These are phyloP conservation scores for Echinops telfairi DNA, from an alignment of 2,113 vertebrate genomes.

Conservation along the genomic window DNA sequence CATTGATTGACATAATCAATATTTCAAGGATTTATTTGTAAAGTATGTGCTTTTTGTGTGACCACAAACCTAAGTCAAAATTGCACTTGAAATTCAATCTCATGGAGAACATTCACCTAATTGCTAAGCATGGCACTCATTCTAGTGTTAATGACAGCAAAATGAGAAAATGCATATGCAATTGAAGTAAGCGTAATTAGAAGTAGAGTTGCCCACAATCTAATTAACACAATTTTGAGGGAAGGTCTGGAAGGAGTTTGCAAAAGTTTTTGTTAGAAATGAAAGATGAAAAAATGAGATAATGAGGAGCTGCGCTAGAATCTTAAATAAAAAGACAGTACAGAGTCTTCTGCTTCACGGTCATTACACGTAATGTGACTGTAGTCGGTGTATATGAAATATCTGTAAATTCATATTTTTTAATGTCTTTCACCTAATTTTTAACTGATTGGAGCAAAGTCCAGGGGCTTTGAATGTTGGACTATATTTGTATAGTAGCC, in stretches of 20 bases:
- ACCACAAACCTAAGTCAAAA: not conserved
- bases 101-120: not conserved
- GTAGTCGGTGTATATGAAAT: not conserved
- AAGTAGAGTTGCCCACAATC: not conserved
- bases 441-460: slow-evolving; percentile 15
- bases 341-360: not conserved
- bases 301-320: not conserved
- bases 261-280: not conserved
- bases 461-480: not conserved
- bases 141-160: slow-evolving; percentile 16
- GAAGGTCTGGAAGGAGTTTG: not conserved
- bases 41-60: not conserved
- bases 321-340: not conserved
- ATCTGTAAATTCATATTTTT: slow-evolving; percentile 8
- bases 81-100: not conserved
- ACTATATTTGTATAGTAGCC: not conserved
- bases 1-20: not conserved
- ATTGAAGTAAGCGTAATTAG: slow-evolving; percentile 45
- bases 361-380: not conserved
- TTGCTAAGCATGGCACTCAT: not conserved
- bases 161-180: slow-evolving; percentile 12
- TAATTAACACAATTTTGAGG: slow-evolving; percentile 51
- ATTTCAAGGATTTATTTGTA: not conserved
- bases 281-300: not conserved
- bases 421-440: not conserved